These are phyloP conservation scores for Poecilus cupreus DNA, from an alignment of 2,888 invertebrate species.

Conservation along the genomic window DNA sequence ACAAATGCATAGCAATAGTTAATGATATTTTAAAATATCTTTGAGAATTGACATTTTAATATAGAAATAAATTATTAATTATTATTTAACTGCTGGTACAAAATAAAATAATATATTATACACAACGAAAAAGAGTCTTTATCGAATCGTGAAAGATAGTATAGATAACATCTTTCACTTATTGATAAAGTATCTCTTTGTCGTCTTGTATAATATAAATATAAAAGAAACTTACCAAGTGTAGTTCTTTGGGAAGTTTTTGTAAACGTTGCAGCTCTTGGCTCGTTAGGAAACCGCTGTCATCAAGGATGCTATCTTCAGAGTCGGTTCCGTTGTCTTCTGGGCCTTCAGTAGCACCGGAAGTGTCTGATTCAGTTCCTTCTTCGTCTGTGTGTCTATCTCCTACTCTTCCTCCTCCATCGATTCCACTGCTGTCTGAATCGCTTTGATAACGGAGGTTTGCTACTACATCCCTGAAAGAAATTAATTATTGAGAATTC, in stretches of 20 bases:
- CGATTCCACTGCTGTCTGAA: constrained; percentile 76
- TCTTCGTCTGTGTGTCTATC: constrained; percentile 69
- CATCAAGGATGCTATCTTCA: constrained; percentile 85
- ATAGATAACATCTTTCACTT: too few species aligned
- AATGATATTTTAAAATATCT: too few species aligned
- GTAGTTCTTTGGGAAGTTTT: constrained; percentile 76
- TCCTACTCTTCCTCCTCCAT: constrained; percentile 70
- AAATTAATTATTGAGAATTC: too few species aligned
- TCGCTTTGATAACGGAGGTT: constrained; percentile 78
- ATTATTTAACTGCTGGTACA: too few species aligned
- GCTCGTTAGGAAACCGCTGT: constrained; percentile 79
- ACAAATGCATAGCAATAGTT: too few species aligned
- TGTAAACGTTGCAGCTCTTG: constrained; percentile 74
- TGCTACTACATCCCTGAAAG: constrained; percentile 80
- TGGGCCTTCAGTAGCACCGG: constrained; percentile 82
- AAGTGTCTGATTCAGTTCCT: constrained; percentile 72
- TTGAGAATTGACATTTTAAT: too few species aligned
- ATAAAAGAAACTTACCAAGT: constrained; percentile 71
- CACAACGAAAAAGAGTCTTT: too few species aligned
- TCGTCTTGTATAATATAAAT: too few species aligned
- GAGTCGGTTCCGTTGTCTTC: constrained; percentile 78
- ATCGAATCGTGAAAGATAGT: too few species aligned
- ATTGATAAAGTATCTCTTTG: neutral
- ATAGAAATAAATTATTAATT: too few species aligned
- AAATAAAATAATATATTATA: too few species aligned